Conservation (phyloP, 1,140 invertebrate genomes). For the Luehdorfia chinensis region DNA sequence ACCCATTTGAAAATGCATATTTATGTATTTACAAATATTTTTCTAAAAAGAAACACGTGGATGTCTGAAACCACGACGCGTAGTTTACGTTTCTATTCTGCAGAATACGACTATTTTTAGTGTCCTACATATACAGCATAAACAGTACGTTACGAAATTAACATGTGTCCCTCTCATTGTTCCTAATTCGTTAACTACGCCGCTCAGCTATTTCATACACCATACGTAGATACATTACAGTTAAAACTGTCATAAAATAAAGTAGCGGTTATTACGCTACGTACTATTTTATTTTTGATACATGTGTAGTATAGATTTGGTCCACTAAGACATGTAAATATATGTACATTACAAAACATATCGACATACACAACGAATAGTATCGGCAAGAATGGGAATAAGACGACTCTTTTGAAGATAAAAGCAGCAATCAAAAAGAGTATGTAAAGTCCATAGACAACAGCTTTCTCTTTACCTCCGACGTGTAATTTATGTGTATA, state of each 20-base stretch:
- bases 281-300: too few relatives aligned
- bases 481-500: too few relatives aligned
- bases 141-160: slow-evolving; percentile 12
- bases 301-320: too few relatives aligned
- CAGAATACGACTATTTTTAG: slow-evolving; percentile 15
- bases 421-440: too few relatives aligned
- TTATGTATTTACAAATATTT: background rate
- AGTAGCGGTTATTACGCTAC: background rate
- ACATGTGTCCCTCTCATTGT: slow-evolving; percentile 16
- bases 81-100: slow-evolving; percentile 14
- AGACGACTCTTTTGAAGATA: too few relatives aligned
- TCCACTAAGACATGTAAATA: too few relatives aligned
- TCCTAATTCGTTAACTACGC: slow-evolving; percentile 16
- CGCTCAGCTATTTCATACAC: slow-evolving; percentile 6
- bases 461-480: too few relatives aligned
- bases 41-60: slow-evolving; percentile 2
- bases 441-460: too few relatives aligned
- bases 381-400: too few relatives aligned
- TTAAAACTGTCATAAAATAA: too few relatives aligned
- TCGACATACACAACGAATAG: too few relatives aligned
- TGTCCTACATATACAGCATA: slow-evolving; percentile 9
- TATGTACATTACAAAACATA: too few relatives aligned
- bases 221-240: background rate
- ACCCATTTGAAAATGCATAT: background rate
- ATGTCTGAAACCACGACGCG: slow-evolving; percentile 2